These are phyloP conservation scores for Miichthys miiuy DNA, from an alignment of 2,797 vertebrate species.

Conservation along the genomic window DNA sequence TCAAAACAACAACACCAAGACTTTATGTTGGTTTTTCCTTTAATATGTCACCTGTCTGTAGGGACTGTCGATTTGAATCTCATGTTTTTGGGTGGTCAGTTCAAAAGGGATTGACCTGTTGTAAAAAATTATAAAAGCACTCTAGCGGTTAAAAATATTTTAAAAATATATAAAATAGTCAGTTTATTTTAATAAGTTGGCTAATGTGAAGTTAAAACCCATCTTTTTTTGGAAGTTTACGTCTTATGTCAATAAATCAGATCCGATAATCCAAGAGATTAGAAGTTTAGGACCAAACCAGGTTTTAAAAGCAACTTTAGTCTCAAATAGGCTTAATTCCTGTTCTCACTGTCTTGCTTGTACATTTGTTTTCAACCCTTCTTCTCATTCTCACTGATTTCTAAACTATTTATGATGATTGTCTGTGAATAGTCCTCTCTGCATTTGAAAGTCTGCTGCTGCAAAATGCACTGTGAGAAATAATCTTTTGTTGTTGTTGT, in stretches of 20 bases:
- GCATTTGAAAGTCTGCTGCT: constrained; percentile 53
- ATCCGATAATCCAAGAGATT: background rate
- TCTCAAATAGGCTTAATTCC: background rate
- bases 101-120: background rate
- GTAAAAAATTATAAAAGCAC: background rate
- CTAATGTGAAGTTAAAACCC: background rate
- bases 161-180: too few species aligned
- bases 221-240: background rate
- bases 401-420: constrained; percentile 41
- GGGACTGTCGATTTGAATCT: background rate
- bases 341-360: constrained; percentile 30
- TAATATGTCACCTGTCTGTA: too few species aligned
- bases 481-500: constrained; percentile 28
- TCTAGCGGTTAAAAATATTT: background rate
- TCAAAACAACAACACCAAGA: too few species aligned
- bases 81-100: background rate
- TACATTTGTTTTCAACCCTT: background rate
- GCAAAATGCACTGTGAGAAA: constrained; percentile 60
- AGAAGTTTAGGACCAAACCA: background rate
- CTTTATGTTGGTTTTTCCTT: too few species aligned
- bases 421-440: constrained; percentile 49
- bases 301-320: constrained; percentile 1
- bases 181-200: background rate
- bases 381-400: constrained; percentile 28
- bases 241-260: background rate